Evolutionary conservation across 2,113 vertebrate species (phyloP).

Genomic region (Microtus montanus): DNA sequence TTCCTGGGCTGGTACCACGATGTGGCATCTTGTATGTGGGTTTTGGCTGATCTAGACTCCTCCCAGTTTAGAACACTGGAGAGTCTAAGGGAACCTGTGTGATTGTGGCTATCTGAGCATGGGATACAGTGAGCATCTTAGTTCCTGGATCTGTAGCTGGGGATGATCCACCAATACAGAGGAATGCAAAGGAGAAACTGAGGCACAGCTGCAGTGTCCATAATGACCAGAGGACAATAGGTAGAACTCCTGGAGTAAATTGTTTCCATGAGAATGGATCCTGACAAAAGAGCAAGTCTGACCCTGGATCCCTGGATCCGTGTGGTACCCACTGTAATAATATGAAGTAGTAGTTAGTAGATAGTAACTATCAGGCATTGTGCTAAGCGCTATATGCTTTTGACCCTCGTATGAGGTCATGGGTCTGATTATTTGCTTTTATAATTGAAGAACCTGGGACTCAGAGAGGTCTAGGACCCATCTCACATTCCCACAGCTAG

Average conservation of each 20-base stretch:
- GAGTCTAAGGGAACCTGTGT: background rate
- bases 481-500: too few relatives aligned
- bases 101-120: background rate
- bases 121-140: background rate
- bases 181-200: background rate
- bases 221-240: background rate
- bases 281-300: background rate
- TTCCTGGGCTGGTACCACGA: background rate
- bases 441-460: background rate
- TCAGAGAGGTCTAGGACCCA: background rate
- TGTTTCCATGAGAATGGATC: background rate
- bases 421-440: background rate
- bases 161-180: background rate
- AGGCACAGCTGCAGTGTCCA: background rate
- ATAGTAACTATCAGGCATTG: too few relatives aligned
- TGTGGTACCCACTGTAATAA: background rate
- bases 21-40: too few relatives aligned
- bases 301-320: background rate
- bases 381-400: background rate
- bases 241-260: background rate
- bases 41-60: background rate
- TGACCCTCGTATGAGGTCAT: background rate
- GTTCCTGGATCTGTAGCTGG: background rate
- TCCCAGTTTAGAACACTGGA: background rate
- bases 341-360: background rate